Evolutionary conservation across 2,113 vertebrate species (phyloP), one percentile per base, ranked within the genome.

Genomic region (Salvator merianae): DNA sequence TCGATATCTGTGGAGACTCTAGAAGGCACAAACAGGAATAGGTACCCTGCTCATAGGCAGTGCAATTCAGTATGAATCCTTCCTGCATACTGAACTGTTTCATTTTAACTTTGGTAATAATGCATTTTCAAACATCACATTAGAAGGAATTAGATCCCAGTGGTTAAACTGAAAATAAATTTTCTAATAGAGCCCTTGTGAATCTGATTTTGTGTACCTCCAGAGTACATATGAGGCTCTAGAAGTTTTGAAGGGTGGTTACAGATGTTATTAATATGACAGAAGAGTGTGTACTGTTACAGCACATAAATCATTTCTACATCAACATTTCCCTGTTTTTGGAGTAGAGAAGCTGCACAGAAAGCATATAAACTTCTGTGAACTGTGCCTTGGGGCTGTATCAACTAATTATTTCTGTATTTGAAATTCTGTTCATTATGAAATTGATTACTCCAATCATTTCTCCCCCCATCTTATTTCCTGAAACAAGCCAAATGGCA

Each of bases 341-440:
- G 76, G 74, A 90, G 79, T 84, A 83, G 77, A 82, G 79, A 88
- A 88, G 70, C 91, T 87, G 87, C 82, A 90, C 0, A 92, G 88
- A 87, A 73, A 62, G 84, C 86, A 79, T 66, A 72, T 83, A 88
- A 91, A 89, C 87, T 94, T 88, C 74, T 13, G 84, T 69, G 77
- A 86, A 88, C 82, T 74, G 65, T 85, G 69, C 91, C 89, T 89
- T 86, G 53, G 38, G 88, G 91, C 84, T 90, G 88, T 53, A 18
- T 89, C 74, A 81, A 84, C 86, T 92, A 86, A 92, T 92, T 86
- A 91, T 84, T 81, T 85, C 76, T 90, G 30, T 73, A 72, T 89
- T 93, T 90, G 92, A 93, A 94, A 94, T 94, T 93, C 88, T 91
- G 72, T 84, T 94, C 81, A 93, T 93, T 92, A 93, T 88, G 90